Conservation (phyloP, 2,113 vertebrate species). For the Panthera tigris region DNA sequence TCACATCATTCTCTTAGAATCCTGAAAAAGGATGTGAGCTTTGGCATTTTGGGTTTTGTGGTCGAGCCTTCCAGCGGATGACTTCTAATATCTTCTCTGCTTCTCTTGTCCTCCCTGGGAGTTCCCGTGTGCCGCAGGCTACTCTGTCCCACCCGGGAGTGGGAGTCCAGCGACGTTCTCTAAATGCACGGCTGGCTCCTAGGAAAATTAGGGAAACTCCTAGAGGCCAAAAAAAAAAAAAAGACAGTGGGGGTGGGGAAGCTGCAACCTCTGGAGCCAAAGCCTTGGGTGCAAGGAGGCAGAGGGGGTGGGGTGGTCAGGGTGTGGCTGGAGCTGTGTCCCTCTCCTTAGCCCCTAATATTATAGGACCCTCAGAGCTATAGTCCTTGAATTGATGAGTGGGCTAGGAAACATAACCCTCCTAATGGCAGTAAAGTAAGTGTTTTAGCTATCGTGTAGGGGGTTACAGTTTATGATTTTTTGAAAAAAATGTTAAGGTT, state of each 20-base stretch:
- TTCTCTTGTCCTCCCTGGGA: neutral
- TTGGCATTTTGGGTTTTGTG: neutral
- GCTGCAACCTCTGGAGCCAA: neutral
- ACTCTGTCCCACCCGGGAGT: neutral
- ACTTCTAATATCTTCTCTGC: neutral
- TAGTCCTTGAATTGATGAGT: neutral
- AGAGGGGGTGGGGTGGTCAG: too few species aligned
- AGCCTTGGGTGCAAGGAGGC: neutral
- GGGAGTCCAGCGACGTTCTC: neutral
- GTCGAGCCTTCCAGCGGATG: too few species aligned
- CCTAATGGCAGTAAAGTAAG: neutral
- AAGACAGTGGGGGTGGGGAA: neutral
- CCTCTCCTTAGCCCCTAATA: neutral
- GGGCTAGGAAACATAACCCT: neutral
- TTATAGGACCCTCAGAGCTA: neutral
- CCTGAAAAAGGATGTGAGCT: neutral
- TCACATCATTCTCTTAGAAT: neutral
- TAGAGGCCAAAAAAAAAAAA: neutral
- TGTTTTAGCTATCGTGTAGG: neutral
- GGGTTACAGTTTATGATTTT: neutral
- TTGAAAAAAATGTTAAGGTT: too few species aligned
- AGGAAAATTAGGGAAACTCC: neutral
- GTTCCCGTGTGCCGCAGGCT: neutral
- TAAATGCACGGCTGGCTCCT: neutral
- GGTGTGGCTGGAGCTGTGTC: too few species aligned